These are phyloP conservation scores for Caenorhabditis panamensis DNA, from an alignment of 2,888 invertebrate species.

Conservation along the genomic window DNA sequence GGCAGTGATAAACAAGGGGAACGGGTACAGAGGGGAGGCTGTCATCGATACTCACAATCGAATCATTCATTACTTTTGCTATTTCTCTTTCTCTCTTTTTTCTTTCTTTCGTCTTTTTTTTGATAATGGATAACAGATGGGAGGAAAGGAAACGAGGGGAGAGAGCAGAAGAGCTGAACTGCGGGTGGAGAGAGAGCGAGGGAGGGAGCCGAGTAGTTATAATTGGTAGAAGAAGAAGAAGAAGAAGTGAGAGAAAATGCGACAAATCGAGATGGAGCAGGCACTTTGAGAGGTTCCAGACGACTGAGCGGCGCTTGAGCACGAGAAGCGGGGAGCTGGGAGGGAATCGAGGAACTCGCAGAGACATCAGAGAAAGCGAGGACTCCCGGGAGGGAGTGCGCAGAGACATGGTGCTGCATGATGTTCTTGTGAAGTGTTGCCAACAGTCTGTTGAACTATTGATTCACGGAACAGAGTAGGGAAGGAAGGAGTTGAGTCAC, in stretches of 20 bases:
- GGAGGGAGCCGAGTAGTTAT: constrained; percentile 16
- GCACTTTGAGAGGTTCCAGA: constrained; percentile 12
- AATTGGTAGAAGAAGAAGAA: constrained; percentile 25
- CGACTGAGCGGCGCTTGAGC: constrained; percentile 5
- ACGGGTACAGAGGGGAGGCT: constrained; percentile 4
- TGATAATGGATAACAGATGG: constrained; percentile 24
- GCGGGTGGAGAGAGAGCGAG: constrained; percentile 7
- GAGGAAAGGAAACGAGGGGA: not conserved
- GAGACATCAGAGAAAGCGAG: not conserved
- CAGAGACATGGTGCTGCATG: constrained; percentile 1
- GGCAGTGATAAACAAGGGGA: constrained; percentile 27
- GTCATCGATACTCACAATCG: not conserved
- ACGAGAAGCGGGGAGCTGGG: not conserved
- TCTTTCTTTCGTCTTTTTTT: not conserved
- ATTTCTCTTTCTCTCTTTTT: not conserved
- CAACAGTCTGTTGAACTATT: constrained; percentile 27
- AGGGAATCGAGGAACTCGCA: not conserved
- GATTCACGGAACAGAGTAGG: constrained; percentile 13
- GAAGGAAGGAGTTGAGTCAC: not conserved
- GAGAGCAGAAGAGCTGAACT: not conserved
- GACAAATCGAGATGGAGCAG: constrained; percentile 29
- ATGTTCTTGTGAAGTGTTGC: constrained; percentile 27
- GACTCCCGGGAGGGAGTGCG: constrained; percentile 10
- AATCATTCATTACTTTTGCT: not conserved
- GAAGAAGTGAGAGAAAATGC: constrained; percentile 33